Evolutionary conservation across 1,140 invertebrate genomes (phyloP).

Genomic region (Heliconius hermathena): DNA sequence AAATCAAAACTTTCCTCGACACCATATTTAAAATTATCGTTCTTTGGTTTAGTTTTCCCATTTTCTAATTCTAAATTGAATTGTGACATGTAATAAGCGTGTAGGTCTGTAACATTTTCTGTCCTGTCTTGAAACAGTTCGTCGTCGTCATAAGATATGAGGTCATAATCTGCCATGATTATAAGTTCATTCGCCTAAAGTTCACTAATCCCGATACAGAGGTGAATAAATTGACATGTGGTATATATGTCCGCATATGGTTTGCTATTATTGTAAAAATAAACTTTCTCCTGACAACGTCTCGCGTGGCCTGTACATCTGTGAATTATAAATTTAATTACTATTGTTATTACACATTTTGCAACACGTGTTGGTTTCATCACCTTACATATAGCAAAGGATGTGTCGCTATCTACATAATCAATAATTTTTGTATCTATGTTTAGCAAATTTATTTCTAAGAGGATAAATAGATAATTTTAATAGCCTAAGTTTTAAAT

Average conservation of each 20-base stretch:
- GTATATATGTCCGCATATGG: conserved; percentile 66
- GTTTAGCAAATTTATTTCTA: too few relatives aligned
- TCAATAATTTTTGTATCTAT: neutral
- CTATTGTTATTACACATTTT: conserved; percentile 59
- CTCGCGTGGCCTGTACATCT: conserved; percentile 74
- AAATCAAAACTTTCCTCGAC: conserved; percentile 75
- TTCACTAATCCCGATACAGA: conserved; percentile 69
- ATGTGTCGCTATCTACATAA: conserved; percentile 25
- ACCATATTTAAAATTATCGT: conserved; percentile 67
- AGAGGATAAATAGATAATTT: too few relatives aligned
- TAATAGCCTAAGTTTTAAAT: too few relatives aligned
- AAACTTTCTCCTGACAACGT: conserved; percentile 76
- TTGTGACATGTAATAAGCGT: conserved; percentile 76
- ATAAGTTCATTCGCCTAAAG: conserved; percentile 74
- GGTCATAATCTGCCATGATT: conserved; percentile 69
- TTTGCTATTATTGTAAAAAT: conserved; percentile 81
- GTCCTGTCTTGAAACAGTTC: conserved; percentile 66
- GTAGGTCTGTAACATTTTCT: conserved; percentile 66
- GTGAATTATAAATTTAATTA: conserved; percentile 79
- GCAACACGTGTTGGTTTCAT: conserved; percentile 64
- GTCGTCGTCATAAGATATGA: conserved; percentile 65
- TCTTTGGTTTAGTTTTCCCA: conserved; percentile 54
- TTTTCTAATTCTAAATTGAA: conserved; percentile 76
- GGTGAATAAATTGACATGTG: conserved; percentile 72
- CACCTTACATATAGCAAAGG: conserved; percentile 44